Evolutionary conservation across 2,797 vertebrate genomes (phyloP), one percentile per base, ranked within the genome.

Genomic region (Enteromius paludinosus): DNA sequence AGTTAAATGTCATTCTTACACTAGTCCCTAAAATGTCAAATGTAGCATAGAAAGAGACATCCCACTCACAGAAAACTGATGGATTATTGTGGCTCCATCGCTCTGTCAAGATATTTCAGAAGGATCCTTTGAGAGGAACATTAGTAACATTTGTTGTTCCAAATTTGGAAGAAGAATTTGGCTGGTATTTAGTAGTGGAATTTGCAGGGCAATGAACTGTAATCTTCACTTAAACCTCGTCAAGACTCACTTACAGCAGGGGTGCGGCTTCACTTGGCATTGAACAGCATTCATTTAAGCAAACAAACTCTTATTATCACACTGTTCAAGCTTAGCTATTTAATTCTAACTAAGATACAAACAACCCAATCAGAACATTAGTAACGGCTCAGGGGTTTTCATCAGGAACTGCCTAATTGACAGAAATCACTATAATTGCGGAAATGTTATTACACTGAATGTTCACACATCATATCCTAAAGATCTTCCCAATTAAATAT

Each of bases 141-240:
- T 62, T 30, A 30, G 38, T 64, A n/a, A n/a, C n/a, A n/a, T 30
- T 77, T 77, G 59, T 18, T 43, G 18, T 14, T 77, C 74, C 74
- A 47, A 64, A 47, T 64, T 33, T 77, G 59, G 59, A 47, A 64
- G 41, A 77, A 64, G 59, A 77, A 47, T 64, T 6, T 64, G 59
- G 2, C 25, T 62, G 38, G 59, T 64, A 64, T 25, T 54, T 74
- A 17, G 23, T 33, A 77, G 17, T 15, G 59, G 45, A 43, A 3
- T 64, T 59, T 59, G n/a, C 43, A 77, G 43, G 35, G 56, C 52
- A 70, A 38, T 43, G 23, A 59, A 23, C 78, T n/a, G 78, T 80
- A 54, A 80, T 54, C 18, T 45, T 28, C 35, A 69, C 12, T 69
- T 59, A 14, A 56, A 70, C 59, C 65, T 14, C 15, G 3, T 62